phyloP scores from a whole-genome alignment of 2,797 vertebrate genomes.

The Sandelia bainsii region DNA sequence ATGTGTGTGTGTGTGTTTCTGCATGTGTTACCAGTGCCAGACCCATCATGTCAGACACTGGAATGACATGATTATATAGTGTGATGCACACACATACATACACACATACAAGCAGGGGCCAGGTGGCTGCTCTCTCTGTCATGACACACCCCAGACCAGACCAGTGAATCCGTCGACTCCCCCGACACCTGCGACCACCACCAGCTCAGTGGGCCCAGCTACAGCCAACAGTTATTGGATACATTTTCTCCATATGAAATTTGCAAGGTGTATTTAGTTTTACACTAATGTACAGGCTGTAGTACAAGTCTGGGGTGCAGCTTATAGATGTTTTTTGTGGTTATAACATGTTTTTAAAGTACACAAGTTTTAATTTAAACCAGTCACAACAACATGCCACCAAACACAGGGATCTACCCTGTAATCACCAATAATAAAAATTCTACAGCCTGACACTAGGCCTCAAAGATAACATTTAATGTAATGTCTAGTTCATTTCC shows the following conservation, averaged over 20 bases:
- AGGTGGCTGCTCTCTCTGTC: slow-evolving; percentile 68
- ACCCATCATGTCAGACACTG: slow-evolving; percentile 70
- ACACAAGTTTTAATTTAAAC: too few relatives aligned
- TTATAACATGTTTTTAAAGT: too few relatives aligned
- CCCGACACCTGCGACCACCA: slow-evolving; percentile 67
- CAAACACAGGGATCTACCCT: too few relatives aligned
- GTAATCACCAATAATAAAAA: too few relatives aligned
- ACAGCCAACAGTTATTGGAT: slow-evolving; percentile 64
- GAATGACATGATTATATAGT: slow-evolving; percentile 64
- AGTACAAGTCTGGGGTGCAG: neutral
- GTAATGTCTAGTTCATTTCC: neutral
- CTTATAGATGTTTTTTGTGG: slow-evolving; percentile 4
- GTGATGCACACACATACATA: slow-evolving; percentile 50
- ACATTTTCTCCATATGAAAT: slow-evolving; percentile 48
- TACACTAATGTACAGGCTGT: slow-evolving; percentile 23
- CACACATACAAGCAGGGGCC: slow-evolving; percentile 34
- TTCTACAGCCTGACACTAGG: slow-evolving; percentile 1
- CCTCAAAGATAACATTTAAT: neutral
- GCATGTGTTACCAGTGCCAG: slow-evolving; percentile 57
- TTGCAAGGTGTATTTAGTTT: slow-evolving; percentile 40
- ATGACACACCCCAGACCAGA: slow-evolving; percentile 67
- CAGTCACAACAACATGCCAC: too few relatives aligned
- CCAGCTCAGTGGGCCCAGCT: slow-evolving; percentile 46
- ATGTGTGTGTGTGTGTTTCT: slow-evolving; percentile 25
- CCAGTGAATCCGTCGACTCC: slow-evolving; percentile 55